phyloP scores from a whole-genome alignment of 2,113 vertebrate genomes.

The Rhadina sibilatrix region DNA sequence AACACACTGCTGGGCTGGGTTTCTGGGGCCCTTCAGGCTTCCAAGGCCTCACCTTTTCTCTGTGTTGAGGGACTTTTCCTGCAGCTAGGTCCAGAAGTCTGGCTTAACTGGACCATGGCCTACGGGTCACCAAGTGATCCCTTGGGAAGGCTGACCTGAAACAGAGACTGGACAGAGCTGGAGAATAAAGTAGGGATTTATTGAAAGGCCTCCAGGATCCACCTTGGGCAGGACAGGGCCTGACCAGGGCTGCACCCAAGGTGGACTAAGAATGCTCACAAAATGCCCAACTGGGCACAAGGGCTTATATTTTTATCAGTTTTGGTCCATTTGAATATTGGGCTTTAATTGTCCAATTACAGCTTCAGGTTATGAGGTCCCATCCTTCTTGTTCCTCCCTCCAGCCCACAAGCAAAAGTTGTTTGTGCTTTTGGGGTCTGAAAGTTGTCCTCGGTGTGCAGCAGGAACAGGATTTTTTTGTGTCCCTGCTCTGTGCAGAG shows the following conservation, averaged over 20 bases:
- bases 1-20: neutral
- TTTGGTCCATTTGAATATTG: neutral
- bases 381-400: neutral
- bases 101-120: neutral
- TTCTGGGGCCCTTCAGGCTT: neutral
- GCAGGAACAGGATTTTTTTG: neutral
- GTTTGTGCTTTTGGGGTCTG: neutral
- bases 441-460: neutral
- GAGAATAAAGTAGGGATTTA: neutral
- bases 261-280: neutral
- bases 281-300: fast-evolving
- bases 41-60: neutral
- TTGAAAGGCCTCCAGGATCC: neutral
- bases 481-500: neutral
- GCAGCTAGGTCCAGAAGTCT: neutral
- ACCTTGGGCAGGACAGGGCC: neutral
- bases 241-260: neutral
- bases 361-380: neutral
- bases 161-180: neutral
- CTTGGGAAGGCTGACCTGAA: neutral
- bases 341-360: neutral
- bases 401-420: neutral
- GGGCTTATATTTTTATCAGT: neutral
- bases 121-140: neutral
- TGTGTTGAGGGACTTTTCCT: neutral